Conservation (phyloP, 2,888 invertebrate genomes). For the Luperina testacea region DNA sequence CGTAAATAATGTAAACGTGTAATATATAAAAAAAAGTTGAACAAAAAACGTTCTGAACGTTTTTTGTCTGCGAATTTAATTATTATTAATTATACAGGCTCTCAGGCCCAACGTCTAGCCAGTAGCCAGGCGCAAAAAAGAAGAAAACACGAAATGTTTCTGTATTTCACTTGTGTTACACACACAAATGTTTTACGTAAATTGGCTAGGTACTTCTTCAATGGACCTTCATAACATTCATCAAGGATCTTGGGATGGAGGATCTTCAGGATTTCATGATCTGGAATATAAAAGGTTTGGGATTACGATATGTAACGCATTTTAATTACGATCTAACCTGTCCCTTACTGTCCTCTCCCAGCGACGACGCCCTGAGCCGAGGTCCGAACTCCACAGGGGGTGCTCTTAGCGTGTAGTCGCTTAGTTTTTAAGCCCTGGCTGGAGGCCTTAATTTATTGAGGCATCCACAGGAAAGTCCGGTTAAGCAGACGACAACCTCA, state of each 20-base stretch:
- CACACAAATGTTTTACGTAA: neutral
- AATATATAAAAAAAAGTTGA: neutral
- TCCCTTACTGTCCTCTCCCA: too few relatives aligned
- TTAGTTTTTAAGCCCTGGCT: too few relatives aligned
- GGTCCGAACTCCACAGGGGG: too few relatives aligned
- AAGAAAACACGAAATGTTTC: slow-evolving; percentile 7
- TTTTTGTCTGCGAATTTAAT: slow-evolving; percentile 9
- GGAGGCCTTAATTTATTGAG: too few relatives aligned
- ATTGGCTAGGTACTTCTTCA: neutral
- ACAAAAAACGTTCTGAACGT: neutral
- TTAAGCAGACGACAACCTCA: too few relatives aligned
- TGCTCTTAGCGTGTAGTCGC: too few relatives aligned
- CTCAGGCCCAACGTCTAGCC: slow-evolving; percentile 17
- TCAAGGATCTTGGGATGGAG: slow-evolving; percentile 32
- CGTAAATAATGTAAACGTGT: neutral
- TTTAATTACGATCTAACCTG: too few relatives aligned
- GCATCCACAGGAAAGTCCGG: too few relatives aligned
- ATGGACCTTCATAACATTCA: slow-evolving; percentile 4
- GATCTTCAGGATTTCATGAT: slow-evolving; percentile 33
- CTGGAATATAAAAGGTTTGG: slow-evolving; percentile 45
- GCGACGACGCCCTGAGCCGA: too few relatives aligned
- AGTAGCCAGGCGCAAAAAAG: slow-evolving; percentile 19
- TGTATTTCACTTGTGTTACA: slow-evolving; percentile 15
- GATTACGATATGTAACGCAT: slow-evolving; percentile 7
- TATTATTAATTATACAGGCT: slow-evolving; percentile 23